Base-by-base conservation (phyloP, 2,113 vertebrate species). In the Crotalus horridus region DNA sequence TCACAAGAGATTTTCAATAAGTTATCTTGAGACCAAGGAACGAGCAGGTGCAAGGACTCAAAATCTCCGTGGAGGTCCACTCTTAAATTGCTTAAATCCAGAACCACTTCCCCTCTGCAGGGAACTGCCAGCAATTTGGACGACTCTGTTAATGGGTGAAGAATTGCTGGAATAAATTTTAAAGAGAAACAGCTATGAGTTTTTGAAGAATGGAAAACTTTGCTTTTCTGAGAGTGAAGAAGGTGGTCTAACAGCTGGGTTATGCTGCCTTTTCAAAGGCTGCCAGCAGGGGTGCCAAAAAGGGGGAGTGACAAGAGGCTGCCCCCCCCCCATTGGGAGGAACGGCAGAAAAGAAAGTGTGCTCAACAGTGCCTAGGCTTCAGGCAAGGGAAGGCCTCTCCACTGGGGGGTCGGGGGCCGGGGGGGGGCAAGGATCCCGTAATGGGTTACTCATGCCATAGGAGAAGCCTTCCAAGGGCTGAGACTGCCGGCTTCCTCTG, bases 61-160 rank as follows among this genome's bases (percentile, higher is more conserved):
- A 97, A 98, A 99, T 96, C 99, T 98, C 95, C 98, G 97, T 43
- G 97, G 98, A 89, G 98, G 98, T 97, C 97, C 98, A 91, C 98
- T 98, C 98, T 99, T 99, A 97, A 99, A 99, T 90, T 98, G 97
- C 96, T 99, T 99, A 97, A 99, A 99, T 97, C 98, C 98, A 29
- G 99, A 98, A 89, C 98, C 98, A 93, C 98, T 98, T 96, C 98
- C 98, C 89, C 98, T 97, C 88, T 98, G 97, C 97, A 99, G 97
- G 94, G 99, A 98, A 97, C 97, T 99, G 96, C 98, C 99, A 93
- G 98, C 98, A 96, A 99, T 99, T 97, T 99, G 99, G 96, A 99
- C 99, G 97, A 99, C 99, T 97, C 99, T 98, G 97, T 98, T 99
- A 95, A 99, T 98, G 94, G 98, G 98, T 90, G 98, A 98, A 0